Conservation (phyloP, 2,113 vertebrate genomes). For the Engraulis encrasicolus region DNA sequence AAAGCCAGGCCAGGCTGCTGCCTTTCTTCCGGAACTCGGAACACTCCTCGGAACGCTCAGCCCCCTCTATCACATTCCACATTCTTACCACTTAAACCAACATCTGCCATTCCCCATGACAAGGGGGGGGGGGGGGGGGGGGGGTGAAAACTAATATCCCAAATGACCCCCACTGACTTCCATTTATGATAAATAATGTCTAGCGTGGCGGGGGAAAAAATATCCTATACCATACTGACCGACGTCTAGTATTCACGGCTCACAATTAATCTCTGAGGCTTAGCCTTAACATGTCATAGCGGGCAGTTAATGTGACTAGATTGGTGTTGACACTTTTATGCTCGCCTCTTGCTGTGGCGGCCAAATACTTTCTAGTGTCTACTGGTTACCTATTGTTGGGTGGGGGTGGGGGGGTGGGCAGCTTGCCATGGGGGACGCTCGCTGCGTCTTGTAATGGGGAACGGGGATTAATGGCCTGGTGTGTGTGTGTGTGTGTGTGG, state of each 20-base stretch:
- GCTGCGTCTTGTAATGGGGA: constrained; percentile 56
- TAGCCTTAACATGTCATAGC: constrained; percentile 63
- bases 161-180: constrained; percentile 55
- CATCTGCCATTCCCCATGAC: constrained; percentile 43
- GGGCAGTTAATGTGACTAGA: constrained; percentile 60
- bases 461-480: constrained; percentile 65
- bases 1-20: constrained; percentile 20
- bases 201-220: constrained; percentile 56
- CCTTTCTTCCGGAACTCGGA: constrained; percentile 45
- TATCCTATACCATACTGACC: too few species aligned
- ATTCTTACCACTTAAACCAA: constrained; percentile 18
- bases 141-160: constrained; percentile 55
- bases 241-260: constrained; percentile 56
- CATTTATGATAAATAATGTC: constrained; percentile 53
- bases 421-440: constrained; percentile 59
- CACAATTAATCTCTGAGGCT: constrained; percentile 52
- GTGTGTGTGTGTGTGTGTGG: too few species aligned
- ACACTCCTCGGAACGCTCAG: constrained; percentile 31
- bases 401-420: constrained; percentile 56
- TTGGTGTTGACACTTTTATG: constrained; percentile 61
- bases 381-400: constrained; percentile 69
- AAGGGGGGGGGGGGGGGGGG: too few species aligned
- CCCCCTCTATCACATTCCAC: constrained; percentile 43
- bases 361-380: constrained; percentile 65
- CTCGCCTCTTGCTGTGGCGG: constrained; percentile 50